A percentile compares a stretch with the other conserved stretches of the same genome.
These are phyloP conservation scores for Gymnarchus niloticus DNA, from an alignment of 2,113 vertebrate species.

Conservation along the genomic window DNA sequence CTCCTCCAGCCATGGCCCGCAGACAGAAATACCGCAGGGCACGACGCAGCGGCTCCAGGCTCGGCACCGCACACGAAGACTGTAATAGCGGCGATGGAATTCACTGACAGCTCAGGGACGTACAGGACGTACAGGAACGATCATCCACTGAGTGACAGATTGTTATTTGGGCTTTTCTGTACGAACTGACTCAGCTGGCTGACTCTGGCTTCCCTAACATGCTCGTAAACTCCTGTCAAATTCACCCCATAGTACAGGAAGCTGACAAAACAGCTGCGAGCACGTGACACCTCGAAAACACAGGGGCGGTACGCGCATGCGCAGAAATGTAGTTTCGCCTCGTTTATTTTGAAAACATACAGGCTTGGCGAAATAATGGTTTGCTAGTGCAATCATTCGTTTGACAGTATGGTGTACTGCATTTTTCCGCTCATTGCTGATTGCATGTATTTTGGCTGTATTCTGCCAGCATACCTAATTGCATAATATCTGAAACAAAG, in stretches of 20 bases:
- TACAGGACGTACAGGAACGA: background rate
- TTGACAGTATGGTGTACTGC: background rate
- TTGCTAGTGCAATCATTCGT: background rate
- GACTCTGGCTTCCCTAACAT: background rate
- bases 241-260: too few relatives aligned
- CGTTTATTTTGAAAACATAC: background rate
- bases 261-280: background rate
- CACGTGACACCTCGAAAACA: background rate
- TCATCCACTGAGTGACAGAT: background rate
- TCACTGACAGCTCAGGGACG: background rate
- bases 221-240: background rate
- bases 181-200: background rate
- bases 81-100: background rate
- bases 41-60: background rate
- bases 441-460: background rate
- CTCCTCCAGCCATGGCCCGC: conserved; percentile 69
- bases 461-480: background rate
- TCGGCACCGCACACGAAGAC: background rate
- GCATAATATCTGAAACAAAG: background rate
- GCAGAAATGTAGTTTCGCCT: background rate
- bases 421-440: background rate
- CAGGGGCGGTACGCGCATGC: background rate
- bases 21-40: conserved; percentile 34
- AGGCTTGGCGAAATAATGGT: background rate
- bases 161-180: background rate